Percentiles rank a stretch among this genome's conserved stretches.
phyloP scores from a whole-genome alignment of 2,113 vertebrate genomes.

The Pholis gunnellus region DNA sequence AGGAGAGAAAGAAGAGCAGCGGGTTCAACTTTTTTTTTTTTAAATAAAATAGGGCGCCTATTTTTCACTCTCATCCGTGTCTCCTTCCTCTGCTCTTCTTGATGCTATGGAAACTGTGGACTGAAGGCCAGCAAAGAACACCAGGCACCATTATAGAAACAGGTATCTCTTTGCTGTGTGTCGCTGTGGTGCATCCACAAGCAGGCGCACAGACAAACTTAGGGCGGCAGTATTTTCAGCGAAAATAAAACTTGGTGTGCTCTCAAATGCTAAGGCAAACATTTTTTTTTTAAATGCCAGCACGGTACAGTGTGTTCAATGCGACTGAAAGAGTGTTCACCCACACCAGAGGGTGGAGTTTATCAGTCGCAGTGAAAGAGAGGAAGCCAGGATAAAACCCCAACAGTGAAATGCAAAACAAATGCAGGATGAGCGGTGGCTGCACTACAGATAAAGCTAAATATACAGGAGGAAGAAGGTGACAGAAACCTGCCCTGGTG shows the following conservation, averaged over 20 bases:
- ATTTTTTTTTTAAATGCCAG: conserved; percentile 29
- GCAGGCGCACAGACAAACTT: conserved; percentile 24
- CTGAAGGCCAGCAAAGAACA: conserved; percentile 45
- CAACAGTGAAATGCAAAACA: conserved; percentile 27
- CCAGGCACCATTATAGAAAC: conserved; percentile 45
- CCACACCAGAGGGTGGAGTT: conserved; percentile 20
- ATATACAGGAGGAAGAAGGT: not conserved
- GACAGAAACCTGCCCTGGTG: not conserved
- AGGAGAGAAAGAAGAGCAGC: conserved; percentile 37
- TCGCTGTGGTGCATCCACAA: conserved; percentile 22
- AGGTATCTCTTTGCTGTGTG: conserved; percentile 37
- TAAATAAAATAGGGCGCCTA: conserved; percentile 75
- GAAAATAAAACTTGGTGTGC: conserved; percentile 4
- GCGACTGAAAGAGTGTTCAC: conserved; percentile 18
- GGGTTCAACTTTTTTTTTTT: conserved; percentile 43
- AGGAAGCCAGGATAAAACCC: conserved; percentile 36
- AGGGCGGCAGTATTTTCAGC: conserved; percentile 10
- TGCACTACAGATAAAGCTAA: conserved; percentile 12
- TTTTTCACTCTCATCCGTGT: conserved; percentile 68
- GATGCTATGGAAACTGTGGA: conserved; percentile 66
- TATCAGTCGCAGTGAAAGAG: conserved; percentile 24
- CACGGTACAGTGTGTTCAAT: conserved; percentile 29
- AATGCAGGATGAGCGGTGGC: conserved; percentile 11
- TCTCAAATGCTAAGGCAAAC: conserved; percentile 6
- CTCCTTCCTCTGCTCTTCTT: conserved; percentile 61